Conservation (phyloP, 2,113 vertebrate genomes). For the Percina caprodes region DNA sequence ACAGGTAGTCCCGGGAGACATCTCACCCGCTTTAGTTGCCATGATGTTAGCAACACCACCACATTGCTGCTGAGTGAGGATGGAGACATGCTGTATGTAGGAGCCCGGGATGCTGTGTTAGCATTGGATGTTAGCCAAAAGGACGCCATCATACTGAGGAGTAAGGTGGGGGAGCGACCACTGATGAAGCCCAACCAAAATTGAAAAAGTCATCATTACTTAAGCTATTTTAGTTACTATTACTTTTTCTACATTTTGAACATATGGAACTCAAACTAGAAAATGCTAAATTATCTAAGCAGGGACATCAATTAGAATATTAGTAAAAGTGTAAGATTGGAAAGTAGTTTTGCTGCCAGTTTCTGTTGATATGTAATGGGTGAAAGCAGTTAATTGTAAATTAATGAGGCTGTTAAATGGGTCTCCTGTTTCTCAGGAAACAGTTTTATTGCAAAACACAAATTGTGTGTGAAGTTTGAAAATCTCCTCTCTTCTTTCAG, state of each 20-base stretch:
- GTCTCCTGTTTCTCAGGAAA: too few species aligned
- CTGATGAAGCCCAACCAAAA: not conserved
- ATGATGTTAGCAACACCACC: conserved; percentile 79
- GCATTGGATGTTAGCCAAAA: conserved; percentile 74
- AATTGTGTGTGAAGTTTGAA: too few species aligned
- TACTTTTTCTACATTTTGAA: not conserved
- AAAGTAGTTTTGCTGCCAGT: too few species aligned
- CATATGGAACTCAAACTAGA: too few species aligned
- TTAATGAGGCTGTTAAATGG: too few species aligned
- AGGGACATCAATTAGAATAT: too few species aligned
- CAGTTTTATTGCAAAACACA: too few species aligned
- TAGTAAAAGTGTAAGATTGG: too few species aligned
- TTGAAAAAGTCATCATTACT: not conserved
- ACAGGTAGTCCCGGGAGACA: conserved; percentile 80
- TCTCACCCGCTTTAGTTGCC: conserved; percentile 64
- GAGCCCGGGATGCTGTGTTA: conserved; percentile 79
- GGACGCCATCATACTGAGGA: conserved; percentile 65
- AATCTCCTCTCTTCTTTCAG: conserved; percentile 50
- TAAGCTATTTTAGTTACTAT: not conserved
- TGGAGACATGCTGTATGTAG: conserved; percentile 78
- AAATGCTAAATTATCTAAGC: too few species aligned
- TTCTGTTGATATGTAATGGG: not conserved
- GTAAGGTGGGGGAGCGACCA: conserved; percentile 66
- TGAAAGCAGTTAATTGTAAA: not conserved
- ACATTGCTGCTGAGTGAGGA: conserved; percentile 80